These are phyloP conservation scores for Leptopterna dolabrata DNA, from an alignment of 2,888 invertebrate genomes.

Conservation along the genomic window DNA sequence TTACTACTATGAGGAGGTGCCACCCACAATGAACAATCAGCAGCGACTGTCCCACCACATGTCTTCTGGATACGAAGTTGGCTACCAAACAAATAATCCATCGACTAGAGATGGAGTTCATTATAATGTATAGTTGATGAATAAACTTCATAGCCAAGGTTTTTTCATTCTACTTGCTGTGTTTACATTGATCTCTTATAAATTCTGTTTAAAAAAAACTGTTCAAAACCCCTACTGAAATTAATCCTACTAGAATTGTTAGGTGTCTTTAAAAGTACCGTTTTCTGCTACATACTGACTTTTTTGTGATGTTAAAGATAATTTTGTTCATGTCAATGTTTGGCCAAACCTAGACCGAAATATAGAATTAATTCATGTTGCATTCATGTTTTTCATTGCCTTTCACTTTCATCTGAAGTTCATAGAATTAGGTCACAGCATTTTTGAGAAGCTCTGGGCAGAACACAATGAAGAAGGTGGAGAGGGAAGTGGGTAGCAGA, in stretches of 20 bases:
- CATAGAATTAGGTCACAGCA: too few relatives aligned
- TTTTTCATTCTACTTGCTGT: not conserved
- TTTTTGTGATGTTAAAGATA: too few relatives aligned
- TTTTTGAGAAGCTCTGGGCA: too few relatives aligned
- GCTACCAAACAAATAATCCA: conserved; percentile 1
- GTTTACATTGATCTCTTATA: not conserved
- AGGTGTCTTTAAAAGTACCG: too few relatives aligned
- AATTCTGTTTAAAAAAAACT: not conserved
- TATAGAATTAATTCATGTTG: not conserved
- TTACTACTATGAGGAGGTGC: conserved; percentile 43
- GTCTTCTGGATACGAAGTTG: conserved; percentile 22
- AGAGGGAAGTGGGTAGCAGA: too few relatives aligned
- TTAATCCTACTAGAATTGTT: too few relatives aligned
- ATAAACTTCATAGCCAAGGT: conserved; percentile 15
- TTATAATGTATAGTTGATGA: conserved; percentile 40
- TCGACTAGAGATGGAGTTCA: conserved; percentile 41
- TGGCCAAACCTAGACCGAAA: not conserved
- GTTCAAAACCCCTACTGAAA: not conserved
- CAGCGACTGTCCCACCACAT: conserved; percentile 41
- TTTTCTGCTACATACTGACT: too few relatives aligned
- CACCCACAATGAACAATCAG: conserved; percentile 31
- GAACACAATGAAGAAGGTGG: too few relatives aligned
- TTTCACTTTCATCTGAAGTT: too few relatives aligned
- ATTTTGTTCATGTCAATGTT: too few relatives aligned
- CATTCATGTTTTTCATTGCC: not conserved